Evolutionary conservation across 2,888 invertebrate genomes (phyloP).

Genomic region (Apotomis turbidana): DNA sequence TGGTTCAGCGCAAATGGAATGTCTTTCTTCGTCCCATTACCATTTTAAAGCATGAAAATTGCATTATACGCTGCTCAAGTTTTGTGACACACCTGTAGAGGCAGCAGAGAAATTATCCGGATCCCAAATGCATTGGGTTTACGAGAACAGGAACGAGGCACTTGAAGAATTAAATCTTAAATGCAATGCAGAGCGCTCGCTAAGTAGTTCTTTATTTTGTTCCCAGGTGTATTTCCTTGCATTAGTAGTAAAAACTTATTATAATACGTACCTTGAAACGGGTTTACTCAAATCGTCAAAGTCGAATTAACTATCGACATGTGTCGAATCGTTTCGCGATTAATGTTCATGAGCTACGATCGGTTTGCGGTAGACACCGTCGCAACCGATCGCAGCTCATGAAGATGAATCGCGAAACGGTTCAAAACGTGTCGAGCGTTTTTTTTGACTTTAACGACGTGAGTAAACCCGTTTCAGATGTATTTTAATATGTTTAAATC

Average conservation of each 20-base stretch:
- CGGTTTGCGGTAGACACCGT: no score
- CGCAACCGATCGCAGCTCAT: no score
- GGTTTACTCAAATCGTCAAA: no score
- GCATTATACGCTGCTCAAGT: constrained; percentile 25
- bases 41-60: constrained; percentile 27
- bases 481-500: no score
- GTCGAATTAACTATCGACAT: no score
- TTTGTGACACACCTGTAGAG: constrained; percentile 33
- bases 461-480: no score
- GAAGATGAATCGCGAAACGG: no score
- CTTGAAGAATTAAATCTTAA: constrained; percentile 31
- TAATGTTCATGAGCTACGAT: no score
- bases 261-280: no score
- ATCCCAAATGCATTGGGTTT: constrained; percentile 32
- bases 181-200: constrained; percentile 16
- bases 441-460: no score
- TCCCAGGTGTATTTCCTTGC: background rate
- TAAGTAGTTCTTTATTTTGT: constrained; percentile 7
- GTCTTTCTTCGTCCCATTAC: constrained; percentile 32
- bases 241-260: background rate
- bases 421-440: no score
- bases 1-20: constrained; percentile 28
- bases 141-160: constrained; percentile 15
- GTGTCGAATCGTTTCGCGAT: no score
- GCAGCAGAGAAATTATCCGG: constrained; percentile 13